Base-by-base conservation (phyloP, 2,888 invertebrate genomes). In the Sinelater perroti region DNA sequence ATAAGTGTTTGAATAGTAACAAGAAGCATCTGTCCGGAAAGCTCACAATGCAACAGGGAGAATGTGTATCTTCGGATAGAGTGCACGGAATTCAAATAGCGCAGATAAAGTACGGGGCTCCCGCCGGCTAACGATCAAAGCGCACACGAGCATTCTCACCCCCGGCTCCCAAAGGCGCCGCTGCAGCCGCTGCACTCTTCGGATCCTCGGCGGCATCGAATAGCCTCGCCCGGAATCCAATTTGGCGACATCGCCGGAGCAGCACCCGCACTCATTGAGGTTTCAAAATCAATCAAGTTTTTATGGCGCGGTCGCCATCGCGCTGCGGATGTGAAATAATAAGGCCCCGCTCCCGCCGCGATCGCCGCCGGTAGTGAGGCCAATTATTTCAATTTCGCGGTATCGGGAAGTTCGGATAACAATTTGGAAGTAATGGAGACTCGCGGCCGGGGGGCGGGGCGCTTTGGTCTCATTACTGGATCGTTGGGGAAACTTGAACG, bases 251-350 rank as follows among this genome's bases (percentile, higher is more conserved):
- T 40, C 24, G 36, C 24, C 21, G 20, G 18, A 55, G 53, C 40
- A 44, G 36, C 55, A 30, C 36, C 40, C 38, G 36, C 55, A 30
- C 36, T 31, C 38, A 55, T 55, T 40, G 46, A 47, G 55, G 55
- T 55, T 55, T 47, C 47, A 40, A 55, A 55, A 55, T 55, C 55
- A 55, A 55, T 55, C 55, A 55, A 46, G 55, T 55, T 55, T 55
- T 55, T 55, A 55, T 55, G 55, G 30, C 35, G 30, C 28, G 47
- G 47, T 40, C 55, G 47, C 47, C 53, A 53, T 53, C 45, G 35
- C 45, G 36, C 28, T 45, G 47, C 55, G 55, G 46, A 55, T 55
- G 47, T 55, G 40, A 47, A 40, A 55, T 55, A 55, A 46, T 47
- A 55, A 55, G 47, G 38, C 45, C 44, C 44, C 45, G 42, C 17